Conservation (phyloP, 2,797 vertebrate species). For the Syngnathus acus region DNA sequence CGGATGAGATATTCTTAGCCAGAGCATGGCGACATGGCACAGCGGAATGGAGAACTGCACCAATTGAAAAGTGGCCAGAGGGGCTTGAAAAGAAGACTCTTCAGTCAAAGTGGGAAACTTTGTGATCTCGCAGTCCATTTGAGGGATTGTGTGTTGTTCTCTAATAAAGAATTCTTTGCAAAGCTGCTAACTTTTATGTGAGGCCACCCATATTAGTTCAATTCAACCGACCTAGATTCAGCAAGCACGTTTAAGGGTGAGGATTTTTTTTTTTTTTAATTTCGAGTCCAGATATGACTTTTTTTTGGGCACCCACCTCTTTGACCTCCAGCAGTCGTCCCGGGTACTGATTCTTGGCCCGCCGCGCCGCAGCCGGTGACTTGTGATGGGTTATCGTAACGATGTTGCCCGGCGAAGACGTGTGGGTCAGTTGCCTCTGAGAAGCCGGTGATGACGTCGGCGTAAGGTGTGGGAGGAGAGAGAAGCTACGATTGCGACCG, state of each 20-base stretch:
- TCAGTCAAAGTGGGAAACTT: constrained; percentile 7
- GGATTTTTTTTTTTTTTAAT: no score
- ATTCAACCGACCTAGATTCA: no score
- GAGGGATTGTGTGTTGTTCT: neutral
- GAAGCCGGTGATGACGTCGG: constrained; percentile 79
- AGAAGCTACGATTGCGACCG: constrained; percentile 83
- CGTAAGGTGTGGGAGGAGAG: constrained; percentile 82
- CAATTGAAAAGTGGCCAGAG: constrained; percentile 14
- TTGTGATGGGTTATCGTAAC: constrained; percentile 94
- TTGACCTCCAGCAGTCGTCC: constrained; percentile 86
- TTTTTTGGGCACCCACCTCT: constrained; percentile 78
- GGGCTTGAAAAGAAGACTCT: constrained; percentile 17
- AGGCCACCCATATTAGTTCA: neutral
- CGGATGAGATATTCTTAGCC: constrained; percentile 40
- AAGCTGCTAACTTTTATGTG: neutral
- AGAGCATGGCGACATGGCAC: constrained; percentile 16
- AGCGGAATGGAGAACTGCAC: constrained; percentile 29
- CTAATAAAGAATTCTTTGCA: neutral
- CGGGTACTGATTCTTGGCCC: constrained; percentile 76
- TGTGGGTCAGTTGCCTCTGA: constrained; percentile 75
- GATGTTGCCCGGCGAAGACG: constrained; percentile 75
- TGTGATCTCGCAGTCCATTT: neutral
- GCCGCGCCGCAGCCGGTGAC: constrained; percentile 86
- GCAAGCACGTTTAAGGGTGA: no score
- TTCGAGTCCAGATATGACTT: neutral